phyloP scores from a whole-genome alignment of 2,113 vertebrate genomes.

The Gallinago undulata region DNA sequence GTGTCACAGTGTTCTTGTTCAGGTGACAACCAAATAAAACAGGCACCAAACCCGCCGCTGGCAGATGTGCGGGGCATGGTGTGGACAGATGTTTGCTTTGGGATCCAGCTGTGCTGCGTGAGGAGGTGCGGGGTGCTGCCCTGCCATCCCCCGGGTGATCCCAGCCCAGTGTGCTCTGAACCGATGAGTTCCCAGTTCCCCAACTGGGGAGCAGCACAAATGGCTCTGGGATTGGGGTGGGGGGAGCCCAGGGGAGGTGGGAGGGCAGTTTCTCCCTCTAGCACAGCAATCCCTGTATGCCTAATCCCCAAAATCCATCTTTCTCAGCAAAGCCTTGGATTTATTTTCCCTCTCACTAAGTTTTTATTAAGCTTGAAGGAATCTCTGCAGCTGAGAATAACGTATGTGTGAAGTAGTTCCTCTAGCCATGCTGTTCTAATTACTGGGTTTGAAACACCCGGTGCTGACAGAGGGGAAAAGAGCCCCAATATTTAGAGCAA shows the following conservation, averaged over 20 bases:
- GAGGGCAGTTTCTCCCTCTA: neutral
- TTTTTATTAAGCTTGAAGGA: neutral
- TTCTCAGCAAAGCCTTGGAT: neutral
- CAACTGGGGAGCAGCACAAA: neutral
- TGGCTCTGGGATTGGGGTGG: neutral
- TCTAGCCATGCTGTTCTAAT: neutral
- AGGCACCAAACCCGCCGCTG: neutral
- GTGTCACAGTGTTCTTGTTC: neutral
- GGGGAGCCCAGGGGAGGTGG: neutral
- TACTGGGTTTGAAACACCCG: neutral
- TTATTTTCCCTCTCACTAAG: neutral
- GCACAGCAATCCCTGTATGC: neutral
- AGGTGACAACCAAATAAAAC: neutral
- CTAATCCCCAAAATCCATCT: fast-evolving
- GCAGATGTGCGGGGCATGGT: fast-evolving
- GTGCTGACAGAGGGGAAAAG: neutral
- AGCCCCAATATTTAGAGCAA: neutral
- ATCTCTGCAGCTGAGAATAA: neutral
- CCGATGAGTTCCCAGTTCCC: neutral
- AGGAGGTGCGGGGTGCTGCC: neutral
- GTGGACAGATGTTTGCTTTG: neutral
- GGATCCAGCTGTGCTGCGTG: neutral
- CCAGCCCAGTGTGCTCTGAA: neutral
- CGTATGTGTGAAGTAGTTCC: fast-evolving
- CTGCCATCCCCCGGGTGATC: fast-evolving